phyloP scores from a whole-genome alignment of 2,797 vertebrate genomes.

The Catharus ustulatus region DNA sequence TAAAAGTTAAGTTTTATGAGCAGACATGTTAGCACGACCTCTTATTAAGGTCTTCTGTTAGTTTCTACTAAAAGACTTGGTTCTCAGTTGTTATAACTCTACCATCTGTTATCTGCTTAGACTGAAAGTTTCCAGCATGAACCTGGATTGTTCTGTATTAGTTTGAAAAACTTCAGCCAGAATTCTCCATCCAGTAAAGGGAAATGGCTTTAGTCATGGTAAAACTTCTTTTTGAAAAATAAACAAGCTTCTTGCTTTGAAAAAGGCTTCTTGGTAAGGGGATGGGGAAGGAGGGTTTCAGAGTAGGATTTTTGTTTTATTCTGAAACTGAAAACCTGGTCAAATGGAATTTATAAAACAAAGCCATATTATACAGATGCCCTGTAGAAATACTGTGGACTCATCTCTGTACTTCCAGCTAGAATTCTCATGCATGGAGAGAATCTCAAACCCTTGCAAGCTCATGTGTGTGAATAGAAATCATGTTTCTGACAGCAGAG shows the following conservation, averaged over 20 bases:
- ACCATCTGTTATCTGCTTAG: conserved; percentile 45
- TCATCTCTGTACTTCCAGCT: not conserved
- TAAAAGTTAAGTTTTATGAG: conserved; percentile 53
- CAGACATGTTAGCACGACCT: conserved; percentile 43
- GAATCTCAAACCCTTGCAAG: not conserved
- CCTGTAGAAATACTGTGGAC: not conserved
- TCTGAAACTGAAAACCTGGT: not conserved
- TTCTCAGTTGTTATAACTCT: not conserved
- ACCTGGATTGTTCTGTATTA: not conserved
- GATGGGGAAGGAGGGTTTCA: not conserved
- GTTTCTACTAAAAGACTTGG: not conserved
- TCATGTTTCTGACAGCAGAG: not conserved
- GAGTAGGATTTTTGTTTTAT: not conserved
- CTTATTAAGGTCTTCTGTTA: conserved; percentile 30
- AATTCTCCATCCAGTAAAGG: not conserved
- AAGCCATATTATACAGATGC: not conserved
- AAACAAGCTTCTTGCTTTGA: not conserved
- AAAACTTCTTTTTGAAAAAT: not conserved
- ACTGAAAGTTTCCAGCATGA: not conserved
- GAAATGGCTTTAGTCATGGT: not conserved
- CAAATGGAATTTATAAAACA: not conserved
- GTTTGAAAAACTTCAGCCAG: not conserved
- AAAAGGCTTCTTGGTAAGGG: not conserved
- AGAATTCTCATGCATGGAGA: not conserved
- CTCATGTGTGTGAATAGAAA: not conserved